These are phyloP conservation scores for Capromys pilorides DNA, from an alignment of 2,797 vertebrate species.

Conservation along the genomic window DNA sequence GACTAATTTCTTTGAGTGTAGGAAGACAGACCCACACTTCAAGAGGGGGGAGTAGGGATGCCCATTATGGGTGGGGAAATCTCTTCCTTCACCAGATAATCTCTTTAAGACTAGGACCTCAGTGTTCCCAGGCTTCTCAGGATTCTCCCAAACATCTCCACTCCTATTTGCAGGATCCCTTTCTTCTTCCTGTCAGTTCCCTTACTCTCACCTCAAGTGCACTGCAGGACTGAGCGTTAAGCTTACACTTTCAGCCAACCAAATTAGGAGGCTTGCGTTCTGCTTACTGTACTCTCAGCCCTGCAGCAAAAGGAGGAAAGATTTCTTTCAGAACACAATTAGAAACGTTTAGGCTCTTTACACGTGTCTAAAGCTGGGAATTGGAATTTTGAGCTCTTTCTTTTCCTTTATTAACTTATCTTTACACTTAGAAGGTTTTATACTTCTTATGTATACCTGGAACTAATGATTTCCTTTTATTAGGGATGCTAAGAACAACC, in stretches of 20 bases:
- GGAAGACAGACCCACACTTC: background rate
- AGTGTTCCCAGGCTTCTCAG: background rate
- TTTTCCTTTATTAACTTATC: background rate
- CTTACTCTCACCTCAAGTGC: background rate
- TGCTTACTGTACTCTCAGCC: background rate
- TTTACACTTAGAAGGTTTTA: background rate
- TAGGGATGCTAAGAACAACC: background rate
- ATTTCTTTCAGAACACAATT: background rate
- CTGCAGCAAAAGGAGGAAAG: background rate
- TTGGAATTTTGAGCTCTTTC: background rate
- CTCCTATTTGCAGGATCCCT: background rate
- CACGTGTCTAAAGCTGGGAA: background rate
- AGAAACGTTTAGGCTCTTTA: background rate
- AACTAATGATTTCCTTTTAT: background rate
- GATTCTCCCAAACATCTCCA: background rate
- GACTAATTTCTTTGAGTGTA: background rate
- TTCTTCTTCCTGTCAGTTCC: background rate
- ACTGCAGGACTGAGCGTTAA: background rate
- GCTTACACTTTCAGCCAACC: background rate
- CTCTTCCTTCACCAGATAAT: background rate
- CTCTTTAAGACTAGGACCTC: background rate
- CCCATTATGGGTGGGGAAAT: background rate
- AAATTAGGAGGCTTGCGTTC: background rate
- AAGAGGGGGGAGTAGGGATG: background rate
- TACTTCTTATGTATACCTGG: background rate